These are phyloP conservation scores for Julus scandinavius DNA, from an alignment of 2,888 invertebrate species.

Conservation along the genomic window DNA sequence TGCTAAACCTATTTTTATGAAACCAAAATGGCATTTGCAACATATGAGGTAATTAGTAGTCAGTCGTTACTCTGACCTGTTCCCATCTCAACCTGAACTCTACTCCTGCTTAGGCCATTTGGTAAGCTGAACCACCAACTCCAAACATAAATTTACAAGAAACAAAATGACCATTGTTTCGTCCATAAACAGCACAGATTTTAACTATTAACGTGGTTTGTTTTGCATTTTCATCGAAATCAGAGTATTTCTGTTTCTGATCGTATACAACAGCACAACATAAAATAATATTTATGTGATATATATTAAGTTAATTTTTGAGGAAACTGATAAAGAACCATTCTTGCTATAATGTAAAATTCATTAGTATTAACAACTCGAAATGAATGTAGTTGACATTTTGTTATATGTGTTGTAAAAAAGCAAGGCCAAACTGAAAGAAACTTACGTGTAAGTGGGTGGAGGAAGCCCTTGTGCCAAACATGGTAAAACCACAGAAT, in stretches of 20 bases:
- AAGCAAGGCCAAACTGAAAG: background rate
- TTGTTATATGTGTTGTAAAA: background rate
- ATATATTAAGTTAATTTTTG: too few species aligned
- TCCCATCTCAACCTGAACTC: background rate
- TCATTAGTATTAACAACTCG: too few species aligned
- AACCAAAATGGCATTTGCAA: background rate
- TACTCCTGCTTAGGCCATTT: background rate
- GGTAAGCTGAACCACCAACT: background rate
- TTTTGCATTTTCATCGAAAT: background rate
- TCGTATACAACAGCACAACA: background rate
- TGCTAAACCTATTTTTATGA: background rate
- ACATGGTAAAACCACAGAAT: slow-evolving; percentile 60
- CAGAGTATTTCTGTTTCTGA: background rate
- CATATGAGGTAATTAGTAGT: slow-evolving; percentile 34
- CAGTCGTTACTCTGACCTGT: background rate
- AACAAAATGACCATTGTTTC: background rate
- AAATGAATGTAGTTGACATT: too few species aligned
- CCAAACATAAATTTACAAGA: background rate
- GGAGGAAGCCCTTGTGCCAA: slow-evolving; percentile 61
- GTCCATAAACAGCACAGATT: background rate
- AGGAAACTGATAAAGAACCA: too few species aligned
- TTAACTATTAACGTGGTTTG: background rate
- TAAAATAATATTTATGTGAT: too few species aligned
- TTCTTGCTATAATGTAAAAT: too few species aligned
- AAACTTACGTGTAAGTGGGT: slow-evolving; percentile 61